Conservation (phyloP, 2,888 invertebrate species). For the Lasioglossum leucozonium region DNA sequence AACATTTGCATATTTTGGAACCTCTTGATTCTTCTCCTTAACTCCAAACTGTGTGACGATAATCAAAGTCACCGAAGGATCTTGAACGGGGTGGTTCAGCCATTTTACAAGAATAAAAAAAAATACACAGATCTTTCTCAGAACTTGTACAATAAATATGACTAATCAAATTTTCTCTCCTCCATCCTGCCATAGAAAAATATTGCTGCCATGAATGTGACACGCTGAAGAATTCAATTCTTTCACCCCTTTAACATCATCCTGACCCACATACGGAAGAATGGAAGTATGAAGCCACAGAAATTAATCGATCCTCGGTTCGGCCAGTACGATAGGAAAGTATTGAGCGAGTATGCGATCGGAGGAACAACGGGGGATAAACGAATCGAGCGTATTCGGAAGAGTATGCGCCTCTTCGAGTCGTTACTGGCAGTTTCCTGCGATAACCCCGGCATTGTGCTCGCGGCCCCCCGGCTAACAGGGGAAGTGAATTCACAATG, state of each 20-base stretch:
- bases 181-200: too few species aligned
- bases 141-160: too few species aligned
- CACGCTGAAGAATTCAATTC: not conserved
- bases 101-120: not conserved
- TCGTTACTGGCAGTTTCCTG: constrained; percentile 83
- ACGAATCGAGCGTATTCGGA: constrained; percentile 53
- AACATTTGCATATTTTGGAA: not conserved
- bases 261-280: not conserved
- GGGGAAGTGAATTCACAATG: constrained; percentile 73
- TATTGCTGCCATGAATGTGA: not conserved
- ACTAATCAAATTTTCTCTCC: too few species aligned
- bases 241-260: not conserved
- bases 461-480: constrained; percentile 66
- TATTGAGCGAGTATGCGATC: not conserved
- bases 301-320: not conserved
- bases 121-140: too few species aligned
- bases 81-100: too few species aligned
- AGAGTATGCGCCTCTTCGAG: constrained; percentile 74
- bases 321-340: not conserved
- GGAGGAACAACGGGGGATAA: constrained; percentile 24
- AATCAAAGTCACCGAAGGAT: too few species aligned
- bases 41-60: not conserved
- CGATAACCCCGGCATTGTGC: constrained; percentile 77
- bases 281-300: not conserved
- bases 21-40: not conserved